These are phyloP conservation scores for Hozukius guyotensis DNA, from an alignment of 2,797 vertebrate species.

Conservation along the genomic window DNA sequence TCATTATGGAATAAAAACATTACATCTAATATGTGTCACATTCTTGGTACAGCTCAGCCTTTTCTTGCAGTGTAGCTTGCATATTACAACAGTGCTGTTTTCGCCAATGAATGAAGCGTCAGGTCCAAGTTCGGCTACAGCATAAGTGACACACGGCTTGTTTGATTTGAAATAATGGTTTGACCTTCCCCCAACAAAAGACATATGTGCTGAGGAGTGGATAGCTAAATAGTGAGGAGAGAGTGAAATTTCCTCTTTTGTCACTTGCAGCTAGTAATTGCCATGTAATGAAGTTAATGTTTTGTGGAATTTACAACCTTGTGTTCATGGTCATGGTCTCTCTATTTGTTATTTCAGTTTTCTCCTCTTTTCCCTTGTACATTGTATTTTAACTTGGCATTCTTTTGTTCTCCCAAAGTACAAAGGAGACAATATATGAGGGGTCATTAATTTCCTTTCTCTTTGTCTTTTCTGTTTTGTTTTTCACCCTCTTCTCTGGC, in stretches of 20 bases:
- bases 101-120: conserved; percentile 37
- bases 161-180: conserved; percentile 59
- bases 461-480: conserved; percentile 66
- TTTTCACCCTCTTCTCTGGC: conserved; percentile 15
- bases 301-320: conserved; percentile 88
- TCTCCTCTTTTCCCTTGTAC: conserved; percentile 67
- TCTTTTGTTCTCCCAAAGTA: conserved; percentile 75
- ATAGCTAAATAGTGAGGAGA: conserved; percentile 76
- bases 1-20: background rate
- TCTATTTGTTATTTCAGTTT: conserved; percentile 73
- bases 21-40: background rate
- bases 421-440: conserved; percentile 86
- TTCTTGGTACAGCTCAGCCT: background rate
- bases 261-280: conserved; percentile 83
- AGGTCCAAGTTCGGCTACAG: conserved; percentile 27
- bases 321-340: conserved; percentile 81
- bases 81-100: conserved; percentile 44
- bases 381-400: conserved; percentile 75
- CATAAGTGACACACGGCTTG: conserved; percentile 65
- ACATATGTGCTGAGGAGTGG: conserved; percentile 75
- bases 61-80: conserved; percentile 19
- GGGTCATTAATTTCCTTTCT: conserved; percentile 87
- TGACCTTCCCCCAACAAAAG: conserved; percentile 76
- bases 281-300: conserved; percentile 90
- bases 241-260: conserved; percentile 78